Base-by-base conservation (phyloP, 2,797 vertebrate species). In the Euthynnus affinis region DNA sequence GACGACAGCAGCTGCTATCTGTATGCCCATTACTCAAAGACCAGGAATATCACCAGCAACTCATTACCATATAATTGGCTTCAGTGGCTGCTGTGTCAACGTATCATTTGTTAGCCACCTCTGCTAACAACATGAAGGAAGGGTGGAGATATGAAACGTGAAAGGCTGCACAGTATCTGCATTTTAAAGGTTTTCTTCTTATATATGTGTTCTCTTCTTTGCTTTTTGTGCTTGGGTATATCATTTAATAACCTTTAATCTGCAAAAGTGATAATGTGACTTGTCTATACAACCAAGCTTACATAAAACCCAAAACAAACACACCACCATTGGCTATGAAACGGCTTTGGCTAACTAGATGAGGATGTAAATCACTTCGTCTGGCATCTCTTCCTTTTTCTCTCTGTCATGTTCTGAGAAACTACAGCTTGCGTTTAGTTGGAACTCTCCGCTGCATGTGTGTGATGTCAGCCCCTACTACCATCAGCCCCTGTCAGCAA, bases 1-100 rank as follows among this genome's bases (percentile, higher is more conserved):
- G 9, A 59, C 2, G 25, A 82, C 66, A 76, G 40, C 67, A 74
- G 57, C 68, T n/a, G 76, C 29, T 59, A 59, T 70, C 64, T 63
- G 55, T 18, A 49, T 5, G 27, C 53, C 62, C 40, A 71, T 57
- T 63, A 63, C 71, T 65, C 67, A 70, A 60, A 73, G 40, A 64
- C 20, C 64, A 46, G 29, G 32, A 74, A 57, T 51, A 82, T 71
- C 65, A 70, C 25, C 55, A 44, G 46, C 20, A 44, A 13, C 29
- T 66, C 46, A 73, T 78, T 73, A 64, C 9, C 40, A 55, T 66
- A n/a, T 42, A 52, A 68, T 22, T 56, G 66, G 29, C n/a, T 62
- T 46, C 27, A 56, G 17, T 56, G 61, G 64, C 52, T 52, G 20
- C 17, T 23, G 27, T 22, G 71, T 59, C 44, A 80, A 80, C 66